Base-by-base conservation (phyloP, 2,888 invertebrate genomes). In the Thera britannica region DNA sequence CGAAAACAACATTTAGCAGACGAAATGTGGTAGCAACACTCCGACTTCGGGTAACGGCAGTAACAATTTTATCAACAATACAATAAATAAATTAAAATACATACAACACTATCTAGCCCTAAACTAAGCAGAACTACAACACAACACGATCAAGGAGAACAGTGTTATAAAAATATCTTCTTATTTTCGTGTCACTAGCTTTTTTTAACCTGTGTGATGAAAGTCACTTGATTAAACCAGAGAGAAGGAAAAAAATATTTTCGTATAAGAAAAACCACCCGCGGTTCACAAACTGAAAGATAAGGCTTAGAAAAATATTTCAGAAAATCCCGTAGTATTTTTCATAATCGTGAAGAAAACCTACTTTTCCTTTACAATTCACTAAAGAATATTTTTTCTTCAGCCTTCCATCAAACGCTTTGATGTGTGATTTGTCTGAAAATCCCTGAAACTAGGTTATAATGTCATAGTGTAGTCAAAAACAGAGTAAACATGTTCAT, bases 401-500 rank as follows among this genome's bases (percentile, higher is more conserved):
- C 34, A 35, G 35, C 36, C 38, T 38, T 58, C 36, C 55, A 12
- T 59, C 49, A 38, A n/a, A 59, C 35, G 49, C 59, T 59, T 36
- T 59, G 59, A 59, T 51, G 59, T 6, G 49, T 49, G 49, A 59
- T 59, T 59, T 38, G 38, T 49, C 49, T 51, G 35, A n/a, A 12
- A 59, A 51, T 49, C 59, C 36, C 59, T 7, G 49, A 51, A 59
- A 49, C 3, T 59, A 59, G 36, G 59, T 49, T 59, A 52, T 34
- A 34, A 2, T 52, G 52, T 9, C 23, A 9, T 8, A 52, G 52
- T 34, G 52, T 52, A 52, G 9, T 9, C 52, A 5, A 2, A 34
- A 52, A 52, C 34, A 52, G 52, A 52, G 52, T 3, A 34, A 8
- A 23, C 52, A 34, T 12, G 51, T n/a, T n/a, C n/a, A n/a, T n/a